Percentiles rank a stretch among this genome's conserved stretches.
These are phyloP conservation scores for Lochmaea capreae DNA, from an alignment of 2,888 invertebrate species.

Conservation along the genomic window DNA sequence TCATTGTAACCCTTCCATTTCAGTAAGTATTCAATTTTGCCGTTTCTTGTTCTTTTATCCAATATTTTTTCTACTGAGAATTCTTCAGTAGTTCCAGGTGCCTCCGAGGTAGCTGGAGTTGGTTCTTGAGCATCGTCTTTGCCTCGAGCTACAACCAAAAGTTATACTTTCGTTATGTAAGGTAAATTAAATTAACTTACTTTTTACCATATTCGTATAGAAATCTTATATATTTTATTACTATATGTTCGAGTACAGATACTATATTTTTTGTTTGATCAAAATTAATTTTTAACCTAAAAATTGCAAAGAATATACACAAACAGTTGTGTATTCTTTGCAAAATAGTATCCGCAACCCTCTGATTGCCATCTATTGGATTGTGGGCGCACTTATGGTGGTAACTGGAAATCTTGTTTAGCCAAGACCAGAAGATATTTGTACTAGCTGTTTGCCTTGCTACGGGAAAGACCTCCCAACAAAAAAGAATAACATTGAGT, in stretches of 20 bases:
- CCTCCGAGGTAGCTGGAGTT: conserved; percentile 15
- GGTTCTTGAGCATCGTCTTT: conserved; percentile 31
- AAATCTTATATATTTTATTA: background rate
- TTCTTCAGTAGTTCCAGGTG: conserved; percentile 68
- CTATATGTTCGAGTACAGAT: background rate
- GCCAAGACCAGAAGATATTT: too few species aligned
- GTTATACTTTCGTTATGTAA: background rate
- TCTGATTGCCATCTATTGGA: too few species aligned
- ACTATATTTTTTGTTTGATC: background rate
- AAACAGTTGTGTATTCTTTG: too few species aligned
- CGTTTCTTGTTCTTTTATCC: conserved; percentile 75
- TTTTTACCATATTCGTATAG: conserved; percentile 29
- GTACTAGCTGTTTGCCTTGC: too few species aligned
- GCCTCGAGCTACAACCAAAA: conserved; percentile 30
- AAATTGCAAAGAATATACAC: too few species aligned
- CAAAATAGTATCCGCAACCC: too few species aligned
- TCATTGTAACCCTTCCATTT: conserved; percentile 77
- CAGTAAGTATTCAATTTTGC: conserved; percentile 75
- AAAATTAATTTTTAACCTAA: background rate
- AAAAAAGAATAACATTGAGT: too few species aligned
- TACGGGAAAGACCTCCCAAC: too few species aligned
- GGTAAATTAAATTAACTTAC: conserved; percentile 16
- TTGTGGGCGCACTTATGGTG: too few species aligned
- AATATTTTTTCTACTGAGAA: conserved; percentile 82
- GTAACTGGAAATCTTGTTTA: too few species aligned